phyloP scores from a whole-genome alignment of 1,140 invertebrate species.

The Drosophila equinoxialis region DNA sequence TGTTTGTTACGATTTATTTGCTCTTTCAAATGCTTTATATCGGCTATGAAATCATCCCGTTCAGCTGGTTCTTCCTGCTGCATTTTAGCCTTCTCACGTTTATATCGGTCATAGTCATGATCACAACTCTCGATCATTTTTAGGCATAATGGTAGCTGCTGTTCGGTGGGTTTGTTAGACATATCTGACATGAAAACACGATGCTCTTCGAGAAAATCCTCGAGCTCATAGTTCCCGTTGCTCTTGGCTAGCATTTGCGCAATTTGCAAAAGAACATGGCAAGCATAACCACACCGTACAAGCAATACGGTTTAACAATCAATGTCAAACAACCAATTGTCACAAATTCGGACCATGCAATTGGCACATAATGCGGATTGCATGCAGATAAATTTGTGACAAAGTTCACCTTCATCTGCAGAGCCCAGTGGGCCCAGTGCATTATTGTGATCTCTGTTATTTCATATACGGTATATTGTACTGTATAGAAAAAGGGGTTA shows the following conservation, averaged over 20 bases:
- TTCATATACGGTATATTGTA: no score
- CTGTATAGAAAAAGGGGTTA: no score
- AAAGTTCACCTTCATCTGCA: conserved; percentile 72
- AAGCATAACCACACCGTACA: conserved; percentile 80
- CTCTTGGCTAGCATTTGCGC: conserved; percentile 69
- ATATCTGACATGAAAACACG: conserved; percentile 80
- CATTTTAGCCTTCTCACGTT: conserved; percentile 59
- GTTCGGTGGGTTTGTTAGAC: conserved; percentile 74
- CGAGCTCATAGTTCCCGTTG: conserved; percentile 74
- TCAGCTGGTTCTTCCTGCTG: conserved; percentile 57
- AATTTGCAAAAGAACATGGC: conserved; percentile 80
- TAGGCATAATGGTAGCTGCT: conserved; percentile 69
- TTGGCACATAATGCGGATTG: conserved; percentile 65
- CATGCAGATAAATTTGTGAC: conserved; percentile 70
- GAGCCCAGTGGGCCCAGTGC: conserved; percentile 67
- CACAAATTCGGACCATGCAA: conserved; percentile 69
- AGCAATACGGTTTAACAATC: conserved; percentile 77
- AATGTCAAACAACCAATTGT: conserved; percentile 74
- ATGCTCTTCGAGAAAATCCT: conserved; percentile 80
- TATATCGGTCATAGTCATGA: conserved; percentile 77
- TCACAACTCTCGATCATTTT: conserved; percentile 69
- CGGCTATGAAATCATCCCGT: conserved; percentile 73
- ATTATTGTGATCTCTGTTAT: no score
- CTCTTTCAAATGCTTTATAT: conserved; percentile 69
- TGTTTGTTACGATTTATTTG: conserved; percentile 74